Conservation (phyloP, 2,888 invertebrate genomes). For the Steromphala cineraria region DNA sequence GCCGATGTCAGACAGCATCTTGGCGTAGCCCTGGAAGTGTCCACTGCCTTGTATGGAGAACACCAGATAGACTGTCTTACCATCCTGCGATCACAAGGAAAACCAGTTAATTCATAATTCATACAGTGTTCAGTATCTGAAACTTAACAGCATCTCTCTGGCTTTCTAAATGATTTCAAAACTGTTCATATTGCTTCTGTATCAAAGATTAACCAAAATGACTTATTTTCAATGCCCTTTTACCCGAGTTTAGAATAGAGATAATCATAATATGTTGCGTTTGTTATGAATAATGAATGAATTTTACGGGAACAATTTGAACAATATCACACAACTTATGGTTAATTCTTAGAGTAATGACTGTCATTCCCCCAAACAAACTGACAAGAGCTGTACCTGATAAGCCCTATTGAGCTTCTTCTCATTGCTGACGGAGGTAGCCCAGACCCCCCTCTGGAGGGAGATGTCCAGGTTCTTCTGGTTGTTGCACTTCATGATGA, state of each 20-base stretch:
- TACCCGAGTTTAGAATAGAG: too few relatives aligned
- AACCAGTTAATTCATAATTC: not conserved
- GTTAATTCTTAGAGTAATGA: too few relatives aligned
- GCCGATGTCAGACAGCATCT: slow-evolving; percentile 66
- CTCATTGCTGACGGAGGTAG: slow-evolving; percentile 80
- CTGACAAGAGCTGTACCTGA: slow-evolving; percentile 76
- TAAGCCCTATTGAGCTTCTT: slow-evolving; percentile 80
- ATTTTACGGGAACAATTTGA: too few relatives aligned
- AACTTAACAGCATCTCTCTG: not conserved
- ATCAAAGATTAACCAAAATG: not conserved
- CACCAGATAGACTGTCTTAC: slow-evolving; percentile 75
- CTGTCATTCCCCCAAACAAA: not conserved
- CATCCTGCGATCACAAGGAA: slow-evolving; percentile 61
- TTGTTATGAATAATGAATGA: too few relatives aligned
- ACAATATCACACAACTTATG: too few relatives aligned
- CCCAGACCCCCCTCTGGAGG: slow-evolving; percentile 79
- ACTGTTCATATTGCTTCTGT: not conserved
- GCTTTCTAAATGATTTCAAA: not conserved
- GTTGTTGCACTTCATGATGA: slow-evolving; percentile 81
- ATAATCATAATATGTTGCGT: too few relatives aligned
- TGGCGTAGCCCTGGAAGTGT: slow-evolving; percentile 78
- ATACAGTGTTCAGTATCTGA: not conserved
- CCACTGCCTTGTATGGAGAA: slow-evolving; percentile 79
- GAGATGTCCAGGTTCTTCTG: slow-evolving; percentile 79
- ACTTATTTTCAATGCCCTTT: too few relatives aligned